Evolutionary conservation across 1,140 invertebrate species (phyloP), one percentile per base, ranked within the genome.

Genomic region (Macrotrachela quadricornifera): DNA sequence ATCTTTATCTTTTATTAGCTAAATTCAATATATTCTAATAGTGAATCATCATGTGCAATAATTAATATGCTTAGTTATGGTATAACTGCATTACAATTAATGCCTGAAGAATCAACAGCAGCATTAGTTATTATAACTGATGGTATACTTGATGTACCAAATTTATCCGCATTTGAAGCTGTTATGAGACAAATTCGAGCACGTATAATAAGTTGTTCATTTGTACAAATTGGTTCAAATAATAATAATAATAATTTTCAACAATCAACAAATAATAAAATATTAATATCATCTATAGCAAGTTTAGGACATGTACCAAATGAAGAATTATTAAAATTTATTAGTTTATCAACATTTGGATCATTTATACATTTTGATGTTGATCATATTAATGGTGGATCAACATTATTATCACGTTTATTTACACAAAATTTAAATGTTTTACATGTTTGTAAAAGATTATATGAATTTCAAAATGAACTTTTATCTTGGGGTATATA

Each of bases 1-100:
- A 30, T 30, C 21, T 4, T 30, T 30, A 30, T 30, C 21, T 30
- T 30, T 30, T 30, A 4, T 30, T 30, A 30, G 21, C 21, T 30
- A 2, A 30, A 30, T 30, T 2, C 21, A 30, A 8, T 30, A 4
- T 30, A 30, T 30, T 30, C 21, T 2, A 30, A 30, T 30, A 30
- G 21, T 30, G 21, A 30, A 30, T 30, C 21, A 30, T 30, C 21
- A 30, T 30, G 21, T 30, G 21, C 21, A 8, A 30, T 85, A 66
- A 75, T 85, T 10, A 82, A 82, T 66, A 79, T 85, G 74, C 66
- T 85, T 36, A 67, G 81, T 57, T 82, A 82, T 69, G 82, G 82
- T 12, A 77, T 85, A 65, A 69, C 85, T 54, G 80, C 80, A 11
- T 65, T 83, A 41, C 78, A 81, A 49, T 72, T 85, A 47, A 67